These are phyloP conservation scores for Psophia crepitans DNA, from an alignment of 2,113 vertebrate genomes.

Conservation along the genomic window DNA sequence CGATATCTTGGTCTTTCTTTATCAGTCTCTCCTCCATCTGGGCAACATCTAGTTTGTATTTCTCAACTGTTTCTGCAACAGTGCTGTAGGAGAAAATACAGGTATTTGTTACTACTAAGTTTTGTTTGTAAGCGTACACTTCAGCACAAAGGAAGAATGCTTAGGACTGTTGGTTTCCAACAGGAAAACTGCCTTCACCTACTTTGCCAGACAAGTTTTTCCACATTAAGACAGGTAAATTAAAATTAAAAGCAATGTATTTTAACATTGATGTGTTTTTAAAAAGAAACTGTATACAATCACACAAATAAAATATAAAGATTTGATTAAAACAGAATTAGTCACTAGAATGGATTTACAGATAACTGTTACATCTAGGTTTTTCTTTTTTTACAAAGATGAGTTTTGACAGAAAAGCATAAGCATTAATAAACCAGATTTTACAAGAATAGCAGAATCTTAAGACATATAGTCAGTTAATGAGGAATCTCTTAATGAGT, in stretches of 20 bases:
- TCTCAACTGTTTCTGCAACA: conserved; percentile 74
- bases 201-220: neutral
- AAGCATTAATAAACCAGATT: neutral
- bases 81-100: conserved; percentile 68
- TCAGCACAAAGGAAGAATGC: neutral
- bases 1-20: conserved; percentile 79
- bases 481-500: neutral
- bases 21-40: conserved; percentile 67
- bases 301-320: neutral
- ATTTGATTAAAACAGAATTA: neutral
- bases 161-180: neutral
- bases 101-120: neutral
- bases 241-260: neutral
- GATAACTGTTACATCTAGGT: neutral
- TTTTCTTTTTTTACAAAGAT: neutral
- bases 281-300: neutral
- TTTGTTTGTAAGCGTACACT: neutral
- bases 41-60: conserved; percentile 68
- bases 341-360: neutral
- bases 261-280: neutral
- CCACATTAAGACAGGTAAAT: neutral
- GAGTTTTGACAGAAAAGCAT: neutral
- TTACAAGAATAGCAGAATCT: neutral
- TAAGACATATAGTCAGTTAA: neutral
- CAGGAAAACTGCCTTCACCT: neutral